Evolutionary conservation across 2,797 vertebrate species (phyloP).

Genomic region (Gymnothorax javanicus): DNA sequence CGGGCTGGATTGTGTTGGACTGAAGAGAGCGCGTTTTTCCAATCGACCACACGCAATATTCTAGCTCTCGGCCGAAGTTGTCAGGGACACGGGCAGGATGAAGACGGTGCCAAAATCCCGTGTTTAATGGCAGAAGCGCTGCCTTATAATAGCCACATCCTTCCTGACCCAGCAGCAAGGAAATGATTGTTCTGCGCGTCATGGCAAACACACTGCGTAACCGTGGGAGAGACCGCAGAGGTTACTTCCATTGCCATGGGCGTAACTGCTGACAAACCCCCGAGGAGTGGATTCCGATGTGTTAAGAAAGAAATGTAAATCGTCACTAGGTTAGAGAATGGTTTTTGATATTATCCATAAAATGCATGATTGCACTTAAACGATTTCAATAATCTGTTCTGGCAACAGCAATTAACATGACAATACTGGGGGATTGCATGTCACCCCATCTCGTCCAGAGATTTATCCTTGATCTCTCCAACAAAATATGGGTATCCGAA

Average conservation of each 20-base stretch:
- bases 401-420: neutral
- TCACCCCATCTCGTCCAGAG: neutral
- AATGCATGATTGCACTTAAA: neutral
- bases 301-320: neutral
- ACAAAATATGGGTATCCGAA: neutral
- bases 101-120: constrained; percentile 18
- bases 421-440: neutral
- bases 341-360: neutral
- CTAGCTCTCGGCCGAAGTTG: neutral
- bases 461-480: neutral
- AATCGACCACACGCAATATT: neutral
- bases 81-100: constrained; percentile 27
- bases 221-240: neutral
- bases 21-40: neutral
- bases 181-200: neutral
- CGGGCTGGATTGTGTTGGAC: neutral
- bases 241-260: constrained; percentile 16
- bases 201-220: constrained; percentile 14
- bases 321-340: neutral
- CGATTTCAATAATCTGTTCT: neutral
- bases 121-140: neutral
- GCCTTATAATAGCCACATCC: constrained; percentile 34
- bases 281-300: neutral
- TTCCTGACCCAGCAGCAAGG: constrained; percentile 26
- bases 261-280: neutral